phyloP scores from a whole-genome alignment of 2,888 invertebrate genomes.

The Polymixis lichenea region DNA sequence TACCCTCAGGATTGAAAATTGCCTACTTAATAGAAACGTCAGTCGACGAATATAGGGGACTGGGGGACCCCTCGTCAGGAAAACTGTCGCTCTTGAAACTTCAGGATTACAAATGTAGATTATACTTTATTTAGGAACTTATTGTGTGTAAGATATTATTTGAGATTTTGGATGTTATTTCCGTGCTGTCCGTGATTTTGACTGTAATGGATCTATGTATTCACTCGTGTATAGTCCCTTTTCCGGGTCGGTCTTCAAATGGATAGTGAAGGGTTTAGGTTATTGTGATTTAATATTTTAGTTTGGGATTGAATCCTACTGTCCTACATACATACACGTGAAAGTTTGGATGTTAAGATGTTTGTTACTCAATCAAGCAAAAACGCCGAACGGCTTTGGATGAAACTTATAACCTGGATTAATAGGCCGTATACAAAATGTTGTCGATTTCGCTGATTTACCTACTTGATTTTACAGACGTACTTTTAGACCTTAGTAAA shows the following conservation, averaged over 20 bases:
- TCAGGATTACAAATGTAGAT: conserved; percentile 63
- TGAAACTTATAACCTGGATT: too few relatives aligned
- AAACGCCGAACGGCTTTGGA: too few relatives aligned
- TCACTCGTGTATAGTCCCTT: conserved; percentile 41
- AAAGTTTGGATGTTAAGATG: too few relatives aligned
- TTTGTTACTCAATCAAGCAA: too few relatives aligned
- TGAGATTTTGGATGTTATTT: conserved; percentile 51
- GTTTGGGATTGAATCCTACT: conserved; percentile 24
- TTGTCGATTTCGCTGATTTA: too few relatives aligned
- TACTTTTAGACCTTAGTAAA: too few relatives aligned
- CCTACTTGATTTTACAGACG: too few relatives aligned
- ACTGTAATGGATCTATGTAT: conserved; percentile 50
- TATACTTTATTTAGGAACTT: conserved; percentile 63
- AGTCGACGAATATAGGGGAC: conserved; percentile 45
- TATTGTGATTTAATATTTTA: conserved; percentile 40
- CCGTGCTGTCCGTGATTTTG: conserved; percentile 34
- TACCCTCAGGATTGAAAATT: conserved; percentile 60
- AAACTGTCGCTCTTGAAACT: conserved; percentile 61
- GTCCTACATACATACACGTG: neutral
- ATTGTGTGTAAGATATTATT: conserved; percentile 54
- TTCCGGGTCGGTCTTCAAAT: conserved; percentile 47
- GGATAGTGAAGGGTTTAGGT: conserved; percentile 34
- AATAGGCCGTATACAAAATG: too few relatives aligned
- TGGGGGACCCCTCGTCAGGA: conserved; percentile 59
- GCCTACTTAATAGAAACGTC: conserved; percentile 67